Evolutionary conservation across 2,113 vertebrate genomes (phyloP), one percentile per base, ranked within the genome.

Genomic region (Octodon degus): DNA sequence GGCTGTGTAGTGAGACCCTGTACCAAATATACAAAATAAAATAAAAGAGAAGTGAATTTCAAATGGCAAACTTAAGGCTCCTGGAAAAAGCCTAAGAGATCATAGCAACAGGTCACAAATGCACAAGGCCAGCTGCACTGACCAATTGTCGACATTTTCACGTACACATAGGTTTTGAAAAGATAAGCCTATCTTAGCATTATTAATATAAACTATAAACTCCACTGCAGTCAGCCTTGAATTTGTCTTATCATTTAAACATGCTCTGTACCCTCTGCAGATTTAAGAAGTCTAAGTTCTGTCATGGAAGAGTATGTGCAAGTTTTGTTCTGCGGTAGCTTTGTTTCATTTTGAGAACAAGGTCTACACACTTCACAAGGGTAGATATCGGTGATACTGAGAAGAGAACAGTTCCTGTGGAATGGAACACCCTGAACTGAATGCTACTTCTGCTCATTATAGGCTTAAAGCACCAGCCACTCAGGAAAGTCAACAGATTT

Each of bases 301-400:
- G n/a, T n/a, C 37, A 47, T 32, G 7, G 32, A 16, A 1, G 12
- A 0, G 0, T 10, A 43, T 7, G 40, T 34, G 53, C 12, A 90
- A 47, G 6, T 43, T 62, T 47, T 40, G 30, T 77, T 74, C 24
- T 30, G 25, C 47, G 82, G 10, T 88, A 67, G 34, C 19, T 79
- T 65, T 55, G 91, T 91, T 72, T 92, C 24, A n/a, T 58, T 93
- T 94, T 83, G 24, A 27, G 86, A 97, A 63, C 9, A 32, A 85
- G 10, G 19, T 92, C 43, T 90, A 14, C 55, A 84, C 1, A 43
- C 25, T 68, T 32, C 34, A 20, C 55, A 88, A 67, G 37, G 7
- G n/a, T 62, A 87, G 72, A 74, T 70, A 47, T 14, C 50, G 60
- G 14, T 34, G 25, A 19, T n/a, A 27, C 7, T 53, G 24, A 62